Evolutionary conservation across 2,113 vertebrate genomes (phyloP), one percentile per base, ranked within the genome.

Genomic region (Atrichornis clamosus): DNA sequence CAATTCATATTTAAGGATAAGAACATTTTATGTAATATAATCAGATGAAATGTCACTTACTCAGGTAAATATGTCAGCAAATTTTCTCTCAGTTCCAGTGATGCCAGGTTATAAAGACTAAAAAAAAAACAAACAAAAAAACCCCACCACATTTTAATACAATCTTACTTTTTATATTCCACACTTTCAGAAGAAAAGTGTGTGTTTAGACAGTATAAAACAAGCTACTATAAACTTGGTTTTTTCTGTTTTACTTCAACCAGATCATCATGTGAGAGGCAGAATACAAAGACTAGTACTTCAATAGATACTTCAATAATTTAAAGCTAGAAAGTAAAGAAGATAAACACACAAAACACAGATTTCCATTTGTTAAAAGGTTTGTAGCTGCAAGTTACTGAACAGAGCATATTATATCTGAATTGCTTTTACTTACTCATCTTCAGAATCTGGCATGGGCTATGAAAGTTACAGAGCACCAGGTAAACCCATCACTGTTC

Each of bases 51-150:
- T 32, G 68, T 39, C 88, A 99, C 99, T 99, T 98, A 99, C 99
- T 99, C 99, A 80, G 99, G 99, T 97, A 99, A 98, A 97, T 99
- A 99, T 6, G 99, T 99, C 97, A 99, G 98, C 95, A 99, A 89
- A 96, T 99, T 99, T 97, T 99, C 99, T 98, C 99, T 97, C 87
- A 99, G 98, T 98, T 99, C 99, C 98, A 99, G 98, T 93, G 99
- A 99, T 91, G 98, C 98, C 98, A 99, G 98, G 98, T 99, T 99
- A 97, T 98, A 98, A 95, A 99, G 98, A 97, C 99, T 99, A 91
- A 76, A 98, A 98, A 75, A 84, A 84, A 77, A 95, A 78, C 55
- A 39, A 6, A 15, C 20, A 68, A 17, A 8, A 62, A 37, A 55
- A n/a, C n/a, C n/a, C n/a, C n/a, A n/a, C 0, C 21, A 70, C 15